Percentiles rank a stretch among this genome's conserved stretches.
Conservation (phyloP, 2,113 vertebrate genomes). For the Notiomystis cincta region DNA sequence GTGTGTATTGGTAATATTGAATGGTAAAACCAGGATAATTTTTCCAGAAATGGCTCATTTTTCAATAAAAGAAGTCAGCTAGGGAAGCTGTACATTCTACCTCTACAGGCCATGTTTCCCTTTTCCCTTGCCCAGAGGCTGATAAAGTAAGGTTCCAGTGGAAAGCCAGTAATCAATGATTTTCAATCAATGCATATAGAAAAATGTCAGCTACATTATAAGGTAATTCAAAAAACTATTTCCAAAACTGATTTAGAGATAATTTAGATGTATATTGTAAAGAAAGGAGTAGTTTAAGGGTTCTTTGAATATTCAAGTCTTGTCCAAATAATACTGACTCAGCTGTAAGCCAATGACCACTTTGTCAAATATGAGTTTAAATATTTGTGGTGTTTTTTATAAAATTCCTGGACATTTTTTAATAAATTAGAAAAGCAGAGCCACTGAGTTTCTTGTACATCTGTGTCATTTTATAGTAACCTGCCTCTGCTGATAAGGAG, state of each 20-base stretch:
- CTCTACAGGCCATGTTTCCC: not conserved
- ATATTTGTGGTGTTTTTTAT: not conserved
- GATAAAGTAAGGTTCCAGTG: not conserved
- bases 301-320: not conserved
- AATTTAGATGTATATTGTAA: not conserved
- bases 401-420: not conserved
- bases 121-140: not conserved
- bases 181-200: slow-evolving; percentile 13
- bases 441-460: not conserved
- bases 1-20: not conserved
- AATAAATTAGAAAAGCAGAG: not conserved
- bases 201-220: not conserved
- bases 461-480: not conserved
- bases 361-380: not conserved
- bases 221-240: not conserved
- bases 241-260: not conserved
- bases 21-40: not conserved
- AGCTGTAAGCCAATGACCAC: not conserved
- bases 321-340: not conserved
- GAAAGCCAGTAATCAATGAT: slow-evolving; percentile 3
- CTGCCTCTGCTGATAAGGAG: not conserved
- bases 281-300: not conserved
- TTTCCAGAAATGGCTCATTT: not conserved
- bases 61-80: not conserved
- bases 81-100: not conserved